Percentiles rank a stretch among this genome's conserved stretches.
Evolutionary conservation across 2,113 vertebrate genomes (phyloP).

Genomic region (Sapajus apella): DNA sequence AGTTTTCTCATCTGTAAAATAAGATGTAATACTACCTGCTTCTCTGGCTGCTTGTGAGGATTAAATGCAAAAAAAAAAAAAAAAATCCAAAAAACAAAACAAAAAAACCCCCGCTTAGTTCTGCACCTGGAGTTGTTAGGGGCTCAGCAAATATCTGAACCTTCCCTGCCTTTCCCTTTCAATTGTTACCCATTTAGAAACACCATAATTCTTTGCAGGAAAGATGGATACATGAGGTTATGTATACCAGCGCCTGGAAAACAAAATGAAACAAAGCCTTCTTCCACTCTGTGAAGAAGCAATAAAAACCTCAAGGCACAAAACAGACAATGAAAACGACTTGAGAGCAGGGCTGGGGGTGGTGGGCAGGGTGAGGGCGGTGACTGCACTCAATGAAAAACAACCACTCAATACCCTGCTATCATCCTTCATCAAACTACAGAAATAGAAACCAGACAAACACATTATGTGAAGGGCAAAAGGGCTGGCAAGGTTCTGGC

Average conservation of each 20-base stretch:
- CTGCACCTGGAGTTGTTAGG: neutral
- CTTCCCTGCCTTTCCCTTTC: neutral
- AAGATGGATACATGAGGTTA: neutral
- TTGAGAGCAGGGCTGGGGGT: conserved; percentile 18
- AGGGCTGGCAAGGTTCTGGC: conserved; percentile 60
- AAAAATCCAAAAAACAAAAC: neutral
- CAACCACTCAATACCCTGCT: conserved; percentile 77
- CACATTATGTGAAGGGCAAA: conserved; percentile 77
- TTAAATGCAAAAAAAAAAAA: neutral
- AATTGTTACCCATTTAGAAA: conserved; percentile 41
- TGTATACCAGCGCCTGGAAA: conserved; percentile 32
- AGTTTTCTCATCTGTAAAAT: conserved; percentile 53
- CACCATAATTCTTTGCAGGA: neutral
- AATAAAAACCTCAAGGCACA: conserved; percentile 65
- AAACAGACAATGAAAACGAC: conserved; percentile 55
- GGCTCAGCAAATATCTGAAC: neutral
- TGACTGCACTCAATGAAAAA: conserved; percentile 68
- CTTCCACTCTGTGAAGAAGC: conserved; percentile 44
- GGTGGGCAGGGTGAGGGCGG: conserved; percentile 48
- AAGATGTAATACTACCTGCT: conserved; percentile 1
- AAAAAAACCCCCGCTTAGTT: neutral
- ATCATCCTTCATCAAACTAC: conserved; percentile 79
- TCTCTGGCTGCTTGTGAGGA: neutral
- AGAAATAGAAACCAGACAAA: conserved; percentile 79
- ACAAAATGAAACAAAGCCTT: conserved; percentile 51